Conservation (phyloP, 2,888 invertebrate genomes). For the Heliconius ethilla region DNA sequence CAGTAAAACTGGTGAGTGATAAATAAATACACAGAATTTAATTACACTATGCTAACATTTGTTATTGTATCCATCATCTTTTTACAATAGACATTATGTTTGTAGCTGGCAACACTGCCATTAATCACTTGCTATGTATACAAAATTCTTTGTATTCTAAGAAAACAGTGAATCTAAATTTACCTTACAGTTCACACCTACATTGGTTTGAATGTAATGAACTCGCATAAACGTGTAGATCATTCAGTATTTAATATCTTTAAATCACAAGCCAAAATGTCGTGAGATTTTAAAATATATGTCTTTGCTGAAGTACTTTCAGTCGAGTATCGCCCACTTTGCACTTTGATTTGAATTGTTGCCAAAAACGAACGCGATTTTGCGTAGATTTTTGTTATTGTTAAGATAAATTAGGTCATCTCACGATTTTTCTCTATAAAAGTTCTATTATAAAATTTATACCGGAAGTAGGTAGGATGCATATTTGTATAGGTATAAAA, state of each 20-base stretch:
- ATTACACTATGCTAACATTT: neutral
- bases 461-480: neutral
- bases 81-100: constrained; percentile 11
- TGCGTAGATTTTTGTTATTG: constrained; percentile 53
- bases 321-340: constrained; percentile 52
- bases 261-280: constrained; percentile 47
- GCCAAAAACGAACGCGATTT: constrained; percentile 62
- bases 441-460: constrained; percentile 13
- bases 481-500: neutral
- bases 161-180: constrained; percentile 28
- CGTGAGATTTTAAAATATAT: constrained; percentile 51
- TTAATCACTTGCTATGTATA: constrained; percentile 8
- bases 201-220: constrained; percentile 14
- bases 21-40: neutral
- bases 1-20: constrained; percentile 85
- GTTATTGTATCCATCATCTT: neutral
- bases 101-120: neutral
- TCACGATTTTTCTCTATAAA: constrained; percentile 25
- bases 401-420: constrained; percentile 51
- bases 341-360: constrained; percentile 62
- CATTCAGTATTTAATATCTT: constrained; percentile 40
- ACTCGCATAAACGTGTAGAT: constrained; percentile 24
- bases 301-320: constrained; percentile 50
- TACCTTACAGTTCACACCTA: constrained; percentile 19
- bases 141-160: constrained; percentile 10